Conservation (phyloP, 2,888 invertebrate genomes). For the Callyntrura guangdongensis region DNA sequence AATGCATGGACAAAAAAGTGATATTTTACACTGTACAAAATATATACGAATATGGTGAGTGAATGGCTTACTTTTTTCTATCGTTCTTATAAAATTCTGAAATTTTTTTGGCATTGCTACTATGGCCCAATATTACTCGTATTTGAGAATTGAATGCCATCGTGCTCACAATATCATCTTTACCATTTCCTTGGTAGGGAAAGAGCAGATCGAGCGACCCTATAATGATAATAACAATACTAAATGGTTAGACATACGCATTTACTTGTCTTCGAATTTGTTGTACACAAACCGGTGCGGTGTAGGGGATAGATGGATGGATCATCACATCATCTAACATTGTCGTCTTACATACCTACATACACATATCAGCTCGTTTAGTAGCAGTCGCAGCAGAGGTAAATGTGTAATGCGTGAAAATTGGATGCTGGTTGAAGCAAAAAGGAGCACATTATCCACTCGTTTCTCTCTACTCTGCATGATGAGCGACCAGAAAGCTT, state of each 20-base stretch:
- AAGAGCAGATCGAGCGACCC: conserved; percentile 72
- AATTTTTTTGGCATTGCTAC: conserved; percentile 61
- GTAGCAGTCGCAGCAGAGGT: conserved; percentile 5
- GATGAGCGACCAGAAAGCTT: conserved; percentile 49
- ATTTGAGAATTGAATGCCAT: conserved; percentile 41
- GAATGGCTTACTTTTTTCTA: conserved; percentile 39
- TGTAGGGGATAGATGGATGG: not conserved
- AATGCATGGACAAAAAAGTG: conserved; percentile 54
- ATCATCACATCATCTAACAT: not conserved
- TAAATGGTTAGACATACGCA: conserved; percentile 39
- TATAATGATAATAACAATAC: conserved; percentile 58
- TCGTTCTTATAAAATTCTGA: conserved; percentile 33
- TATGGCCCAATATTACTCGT: not conserved
- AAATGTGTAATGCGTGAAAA: conserved; percentile 38
- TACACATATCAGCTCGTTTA: conserved; percentile 8
- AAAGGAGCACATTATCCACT: conserved; percentile 14
- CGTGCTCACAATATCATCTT: conserved; percentile 35
- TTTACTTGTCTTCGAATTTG: not conserved
- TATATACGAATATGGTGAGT: not conserved
- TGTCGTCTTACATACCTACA: not conserved
- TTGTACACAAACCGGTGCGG: conserved; percentile 17
- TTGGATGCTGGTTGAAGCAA: not conserved
- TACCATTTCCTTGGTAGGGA: conserved; percentile 15
- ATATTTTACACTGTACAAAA: not conserved
- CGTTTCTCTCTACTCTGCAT: not conserved